phyloP scores from a whole-genome alignment of 1,140 invertebrate genomes.

The Platyura marginata region DNA sequence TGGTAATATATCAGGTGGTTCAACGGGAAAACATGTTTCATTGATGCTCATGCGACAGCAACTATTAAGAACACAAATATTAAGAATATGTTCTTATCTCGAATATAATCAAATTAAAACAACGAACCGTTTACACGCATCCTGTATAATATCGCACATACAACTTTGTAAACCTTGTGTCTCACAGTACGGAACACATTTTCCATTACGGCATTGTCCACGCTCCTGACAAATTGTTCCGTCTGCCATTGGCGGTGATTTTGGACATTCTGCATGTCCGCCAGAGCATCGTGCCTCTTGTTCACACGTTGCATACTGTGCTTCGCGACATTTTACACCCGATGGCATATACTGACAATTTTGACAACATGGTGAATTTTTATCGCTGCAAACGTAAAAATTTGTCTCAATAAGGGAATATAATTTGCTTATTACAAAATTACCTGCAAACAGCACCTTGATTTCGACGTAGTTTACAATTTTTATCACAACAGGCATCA shows the following conservation, averaged over 20 bases:
- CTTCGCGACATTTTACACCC: slow-evolving; percentile 68
- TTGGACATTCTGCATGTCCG: slow-evolving; percentile 32
- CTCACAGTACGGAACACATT: slow-evolving; percentile 85
- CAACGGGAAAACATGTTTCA: slow-evolving; percentile 78
- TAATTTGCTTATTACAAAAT: slow-evolving; percentile 39
- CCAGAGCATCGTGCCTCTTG: slow-evolving; percentile 68
- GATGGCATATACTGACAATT: slow-evolving; percentile 68
- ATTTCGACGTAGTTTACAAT: slow-evolving; percentile 65
- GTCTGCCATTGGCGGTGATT: slow-evolving; percentile 72
- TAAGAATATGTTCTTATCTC: background rate
- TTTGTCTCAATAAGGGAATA: slow-evolving; percentile 11
- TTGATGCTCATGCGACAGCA: slow-evolving; percentile 82
- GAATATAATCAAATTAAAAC: background rate
- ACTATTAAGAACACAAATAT: slow-evolving; percentile 26
- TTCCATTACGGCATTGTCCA: slow-evolving; percentile 66
- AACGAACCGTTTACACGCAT: slow-evolving; percentile 23
- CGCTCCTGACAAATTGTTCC: slow-evolving; percentile 73
- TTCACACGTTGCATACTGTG: slow-evolving; percentile 76
- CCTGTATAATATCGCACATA: slow-evolving; percentile 81
- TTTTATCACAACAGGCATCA: slow-evolving; percentile 81
- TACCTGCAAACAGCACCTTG: slow-evolving; percentile 63
- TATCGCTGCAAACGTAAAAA: slow-evolving; percentile 77
- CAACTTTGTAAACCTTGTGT: slow-evolving; percentile 80
- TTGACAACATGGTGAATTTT: slow-evolving; percentile 86
- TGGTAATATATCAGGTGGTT: slow-evolving; percentile 68